phyloP scores from a whole-genome alignment of 2,797 vertebrate genomes.

The Distichodus sexfasciatus region DNA sequence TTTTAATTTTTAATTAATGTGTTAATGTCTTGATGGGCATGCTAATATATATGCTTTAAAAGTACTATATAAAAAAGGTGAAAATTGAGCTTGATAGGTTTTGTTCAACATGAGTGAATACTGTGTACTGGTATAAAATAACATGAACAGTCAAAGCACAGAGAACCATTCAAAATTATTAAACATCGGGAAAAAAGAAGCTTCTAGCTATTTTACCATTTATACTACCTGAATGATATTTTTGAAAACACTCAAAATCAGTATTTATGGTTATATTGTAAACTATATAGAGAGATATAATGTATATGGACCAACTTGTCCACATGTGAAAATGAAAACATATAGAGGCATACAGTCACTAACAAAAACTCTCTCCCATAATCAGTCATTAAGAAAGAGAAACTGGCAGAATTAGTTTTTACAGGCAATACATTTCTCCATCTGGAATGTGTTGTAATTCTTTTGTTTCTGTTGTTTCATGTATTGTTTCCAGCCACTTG shows the following conservation, averaged over 20 bases:
- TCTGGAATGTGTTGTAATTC: neutral
- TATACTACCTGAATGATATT: slow-evolving; percentile 53
- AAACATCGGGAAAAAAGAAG: slow-evolving; percentile 28
- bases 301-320: slow-evolving; percentile 36
- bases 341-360: slow-evolving; percentile 36
- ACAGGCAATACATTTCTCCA: neutral
- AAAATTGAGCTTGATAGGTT: slow-evolving; percentile 50
- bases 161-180: slow-evolving; percentile 34
- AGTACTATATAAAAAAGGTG: slow-evolving; percentile 30
- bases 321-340: slow-evolving; percentile 34
- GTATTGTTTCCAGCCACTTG: slow-evolving; percentile 27
- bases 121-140: slow-evolving; percentile 55
- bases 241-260: slow-evolving; percentile 46
- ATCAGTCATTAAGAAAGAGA: slow-evolving; percentile 37
- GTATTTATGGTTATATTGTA: slow-evolving; percentile 49
- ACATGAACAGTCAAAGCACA: slow-evolving; percentile 52
- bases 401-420: slow-evolving; percentile 18
- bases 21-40: slow-evolving; percentile 48
- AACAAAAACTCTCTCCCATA: slow-evolving; percentile 5
- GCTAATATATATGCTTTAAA: slow-evolving; percentile 44
- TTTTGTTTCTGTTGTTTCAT: slow-evolving; percentile 16
- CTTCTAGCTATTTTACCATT: slow-evolving; percentile 51
- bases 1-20: slow-evolving; percentile 42
- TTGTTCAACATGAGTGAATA: slow-evolving; percentile 50
- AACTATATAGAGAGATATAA: slow-evolving; percentile 34